Percentiles rank a stretch among this genome's conserved stretches.
Evolutionary conservation across 2,888 invertebrate genomes (phyloP).

Genomic region (Teleogryllus oceanicus): DNA sequence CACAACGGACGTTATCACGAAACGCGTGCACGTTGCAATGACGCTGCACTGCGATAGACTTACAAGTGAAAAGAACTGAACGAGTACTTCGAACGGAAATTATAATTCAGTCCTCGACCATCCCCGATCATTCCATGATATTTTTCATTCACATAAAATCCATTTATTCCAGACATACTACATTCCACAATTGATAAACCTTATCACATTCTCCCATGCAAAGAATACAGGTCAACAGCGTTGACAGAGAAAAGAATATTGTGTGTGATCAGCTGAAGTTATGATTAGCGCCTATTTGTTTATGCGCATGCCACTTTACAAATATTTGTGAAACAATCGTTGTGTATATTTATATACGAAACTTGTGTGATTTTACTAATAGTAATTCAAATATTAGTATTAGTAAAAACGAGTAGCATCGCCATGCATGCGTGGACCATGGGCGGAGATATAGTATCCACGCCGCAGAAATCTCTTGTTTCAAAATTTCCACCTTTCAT

Average conservation of each 20-base stretch:
- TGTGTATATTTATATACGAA: conserved; percentile 18
- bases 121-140: neutral
- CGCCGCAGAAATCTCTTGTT: neutral
- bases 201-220: neutral
- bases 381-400: conserved; percentile 1
- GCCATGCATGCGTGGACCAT: conserved; percentile 7
- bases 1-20: neutral
- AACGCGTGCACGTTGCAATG: neutral
- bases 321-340: conserved; percentile 18
- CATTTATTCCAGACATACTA: neutral
- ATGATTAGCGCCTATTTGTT: neutral
- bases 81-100: neutral
- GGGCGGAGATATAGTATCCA: neutral
- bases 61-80: neutral
- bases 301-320: conserved; percentile 18
- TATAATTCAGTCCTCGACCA: neutral
- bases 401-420: conserved; percentile 9
- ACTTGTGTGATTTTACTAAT: conserved; percentile 18
- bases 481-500: neutral
- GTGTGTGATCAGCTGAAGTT: neutral
- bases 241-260: neutral
- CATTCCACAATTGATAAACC: neutral
- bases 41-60: neutral
- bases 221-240: neutral
- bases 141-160: neutral